Evolutionary conservation across 2,797 vertebrate genomes (phyloP).

Genomic region (Moxostoma hubbsi): DNA sequence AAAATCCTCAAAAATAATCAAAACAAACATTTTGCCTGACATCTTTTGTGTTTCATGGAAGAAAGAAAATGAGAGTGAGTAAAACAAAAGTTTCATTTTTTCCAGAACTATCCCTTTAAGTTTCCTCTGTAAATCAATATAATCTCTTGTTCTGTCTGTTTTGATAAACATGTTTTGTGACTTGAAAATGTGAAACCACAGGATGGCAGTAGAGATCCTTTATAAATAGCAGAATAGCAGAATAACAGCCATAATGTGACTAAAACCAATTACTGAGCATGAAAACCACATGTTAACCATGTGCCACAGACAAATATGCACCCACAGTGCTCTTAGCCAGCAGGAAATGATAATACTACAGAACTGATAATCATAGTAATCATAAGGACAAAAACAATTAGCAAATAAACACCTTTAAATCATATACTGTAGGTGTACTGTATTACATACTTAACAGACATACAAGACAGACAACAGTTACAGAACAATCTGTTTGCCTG

Average conservation of each 20-base stretch:
- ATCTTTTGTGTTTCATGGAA: no score
- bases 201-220: conserved; percentile 49
- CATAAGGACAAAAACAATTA: not conserved
- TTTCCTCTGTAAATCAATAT: not conserved
- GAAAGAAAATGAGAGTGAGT: no score
- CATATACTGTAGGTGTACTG: not conserved
- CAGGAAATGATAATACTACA: not conserved
- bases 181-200: conserved; percentile 28
- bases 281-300: conserved; percentile 6
- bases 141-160: not conserved
- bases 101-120: not conserved
- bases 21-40: not conserved
- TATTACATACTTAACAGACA: not conserved
- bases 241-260: conserved; percentile 2
- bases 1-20: no score
- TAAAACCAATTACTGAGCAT: conserved; percentile 8
- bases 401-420: not conserved
- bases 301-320: conserved; percentile 3
- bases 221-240: not conserved
- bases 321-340: not conserved
- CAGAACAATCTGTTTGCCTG: not conserved
- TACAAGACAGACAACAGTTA: not conserved
- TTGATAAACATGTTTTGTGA: not conserved
- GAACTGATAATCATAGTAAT: not conserved
- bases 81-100: not conserved